These are phyloP conservation scores for Anseranas semipalmata DNA, from an alignment of 2,113 vertebrate genomes.

Conservation along the genomic window DNA sequence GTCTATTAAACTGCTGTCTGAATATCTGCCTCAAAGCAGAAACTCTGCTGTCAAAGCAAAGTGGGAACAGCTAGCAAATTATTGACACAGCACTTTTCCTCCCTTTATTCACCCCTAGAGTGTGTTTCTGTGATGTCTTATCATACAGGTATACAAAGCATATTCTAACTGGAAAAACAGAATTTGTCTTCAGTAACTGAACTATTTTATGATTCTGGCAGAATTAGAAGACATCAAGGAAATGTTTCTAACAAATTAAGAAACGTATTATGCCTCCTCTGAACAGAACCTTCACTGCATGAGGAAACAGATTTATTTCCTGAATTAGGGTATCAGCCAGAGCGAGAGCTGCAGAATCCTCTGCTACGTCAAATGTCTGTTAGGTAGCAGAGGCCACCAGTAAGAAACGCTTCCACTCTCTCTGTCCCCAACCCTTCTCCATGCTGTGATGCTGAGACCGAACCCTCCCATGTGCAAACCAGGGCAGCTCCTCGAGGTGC, in stretches of 20 bases:
- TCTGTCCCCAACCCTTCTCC: neutral
- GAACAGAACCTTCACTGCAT: neutral
- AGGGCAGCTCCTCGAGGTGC: rapidly evolving
- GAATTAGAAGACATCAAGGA: neutral
- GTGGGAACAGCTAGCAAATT: neutral
- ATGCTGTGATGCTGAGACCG: neutral
- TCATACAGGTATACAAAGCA: neutral
- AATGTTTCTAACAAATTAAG: too few species aligned
- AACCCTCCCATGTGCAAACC: rapidly evolving
- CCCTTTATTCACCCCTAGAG: neutral
- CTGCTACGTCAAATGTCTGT: neutral
- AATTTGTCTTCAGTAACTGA: neutral
- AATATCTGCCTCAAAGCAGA: conserved; percentile 9
- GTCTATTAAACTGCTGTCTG: neutral
- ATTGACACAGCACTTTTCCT: neutral
- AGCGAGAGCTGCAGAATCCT: neutral
- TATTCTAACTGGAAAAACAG: neutral
- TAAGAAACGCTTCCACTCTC: rapidly evolving
- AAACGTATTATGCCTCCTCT: rapidly evolving
- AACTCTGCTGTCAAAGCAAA: conserved; percentile 18
- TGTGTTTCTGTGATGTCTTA: neutral
- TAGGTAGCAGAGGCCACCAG: rapidly evolving
- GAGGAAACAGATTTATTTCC: neutral
- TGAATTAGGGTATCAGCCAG: rapidly evolving
- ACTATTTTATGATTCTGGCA: neutral